Base-by-base conservation (phyloP, 1,140 invertebrate genomes). In the Lasaia peninsularis region DNA sequence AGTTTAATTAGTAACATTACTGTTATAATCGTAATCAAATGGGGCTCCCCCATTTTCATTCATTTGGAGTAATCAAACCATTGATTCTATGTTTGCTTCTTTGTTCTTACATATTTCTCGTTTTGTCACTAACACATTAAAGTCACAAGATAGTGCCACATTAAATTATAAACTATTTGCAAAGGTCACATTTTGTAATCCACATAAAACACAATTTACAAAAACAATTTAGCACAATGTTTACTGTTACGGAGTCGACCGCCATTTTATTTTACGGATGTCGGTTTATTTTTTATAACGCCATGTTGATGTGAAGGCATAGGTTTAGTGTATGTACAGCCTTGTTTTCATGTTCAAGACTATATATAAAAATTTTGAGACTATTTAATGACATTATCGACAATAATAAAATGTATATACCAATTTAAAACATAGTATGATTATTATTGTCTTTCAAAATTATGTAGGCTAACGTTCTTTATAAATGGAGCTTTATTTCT, bases 21-120 rank as follows among this genome's bases (percentile, higher is more conserved):
- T 48, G 70, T 65, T 56, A 75, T 51, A 74, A 80, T 76, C 68
- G 79, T 80, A 62, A 88, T 70, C 65, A 86, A 82, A 75, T 78
- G 72, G 70, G 71, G 79, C 73, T 77, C 77, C 79, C 76, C 86
- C 83, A 86, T 88, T 86, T 86, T 88, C 73, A 76, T 74, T 66
- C 82, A 82, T 85, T 79, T 78, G 79, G 72, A 58, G 53, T 75
- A 69, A 72, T 67, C 64, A 62, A 73, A 67, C 76, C 78, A 80
- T 85, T 79, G 71, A 78, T 71, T 62, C 60, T 40, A 65, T 71
- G 69, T 62, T 67, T 71, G 57, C 66, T 67, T 78, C 71, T 73
- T 75, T 69, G 59, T 81, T 73, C 71, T 88, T 81, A 86, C 84
- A 88, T 88, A 84, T 78, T 88, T 83, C 34, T 60, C 37, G 61